A percentile compares a stretch with the other conserved stretches of the same genome.
phyloP scores from a whole-genome alignment of 2,797 vertebrate species.

The Paguma larvata region DNA sequence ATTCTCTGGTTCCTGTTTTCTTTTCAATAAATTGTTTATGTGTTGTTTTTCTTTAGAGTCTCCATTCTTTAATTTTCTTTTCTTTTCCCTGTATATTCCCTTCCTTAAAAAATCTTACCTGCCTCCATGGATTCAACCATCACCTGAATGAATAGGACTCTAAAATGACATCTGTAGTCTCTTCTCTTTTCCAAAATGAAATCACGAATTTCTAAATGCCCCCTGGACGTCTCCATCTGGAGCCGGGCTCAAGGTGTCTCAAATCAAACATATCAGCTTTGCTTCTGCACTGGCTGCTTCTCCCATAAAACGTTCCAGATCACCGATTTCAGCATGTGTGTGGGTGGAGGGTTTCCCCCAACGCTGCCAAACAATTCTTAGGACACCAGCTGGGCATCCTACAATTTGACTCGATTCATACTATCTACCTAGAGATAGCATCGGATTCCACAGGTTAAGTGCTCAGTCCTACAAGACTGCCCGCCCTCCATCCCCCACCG shows the following conservation, averaged over 20 bases:
- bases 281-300: neutral
- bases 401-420: neutral
- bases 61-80: neutral
- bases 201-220: neutral
- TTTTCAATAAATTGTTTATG: slow-evolving; percentile 20
- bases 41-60: neutral
- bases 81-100: neutral
- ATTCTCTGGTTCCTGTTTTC: neutral
- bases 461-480: neutral
- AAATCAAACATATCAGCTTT: neutral
- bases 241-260: neutral
- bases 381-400: neutral
- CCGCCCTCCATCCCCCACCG: neutral
- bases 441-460: neutral
- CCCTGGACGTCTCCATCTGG: neutral
- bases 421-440: neutral
- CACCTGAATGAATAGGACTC: neutral
- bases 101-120: slow-evolving; percentile 34
- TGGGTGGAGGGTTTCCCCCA: neutral
- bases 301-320: neutral
- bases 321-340: neutral
- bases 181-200: neutral
- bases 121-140: neutral
- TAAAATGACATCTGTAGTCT: neutral
- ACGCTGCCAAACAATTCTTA: neutral